Percentiles rank a stretch among this genome's conserved stretches.
Conservation (phyloP, 2,888 invertebrate species). For the Temnothorax rugatulus region DNA sequence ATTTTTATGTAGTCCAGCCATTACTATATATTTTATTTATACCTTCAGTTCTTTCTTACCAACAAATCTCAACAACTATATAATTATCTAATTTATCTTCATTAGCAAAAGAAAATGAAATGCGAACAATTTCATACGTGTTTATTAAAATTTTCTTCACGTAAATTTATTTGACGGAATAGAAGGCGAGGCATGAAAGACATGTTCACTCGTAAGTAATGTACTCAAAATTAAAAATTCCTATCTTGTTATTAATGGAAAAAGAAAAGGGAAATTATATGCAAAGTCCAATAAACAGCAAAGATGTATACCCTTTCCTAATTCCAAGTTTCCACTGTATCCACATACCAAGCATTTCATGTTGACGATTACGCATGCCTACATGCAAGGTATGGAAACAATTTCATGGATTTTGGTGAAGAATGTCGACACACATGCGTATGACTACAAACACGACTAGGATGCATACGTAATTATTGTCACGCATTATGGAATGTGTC, state of each 20-base stretch:
- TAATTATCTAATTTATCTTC: background rate
- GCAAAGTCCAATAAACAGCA: background rate
- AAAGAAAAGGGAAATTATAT: background rate
- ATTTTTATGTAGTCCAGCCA: background rate
- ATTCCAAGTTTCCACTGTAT: constrained; percentile 1
- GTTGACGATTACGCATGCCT: constrained; percentile 42
- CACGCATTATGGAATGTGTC: constrained; percentile 15
- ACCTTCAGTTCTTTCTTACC: background rate
- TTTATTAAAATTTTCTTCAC: background rate
- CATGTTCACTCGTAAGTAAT: background rate
- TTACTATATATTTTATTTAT: constrained; percentile 3
- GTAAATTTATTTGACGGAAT: background rate
- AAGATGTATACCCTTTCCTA: background rate
- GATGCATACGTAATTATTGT: constrained; percentile 11
- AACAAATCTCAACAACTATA: background rate
- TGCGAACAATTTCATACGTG: background rate
- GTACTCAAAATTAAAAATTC: constrained; percentile 2
- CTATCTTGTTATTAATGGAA: background rate
- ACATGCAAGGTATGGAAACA: constrained; percentile 26
- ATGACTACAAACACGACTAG: background rate
- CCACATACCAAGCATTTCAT: constrained; percentile 18
- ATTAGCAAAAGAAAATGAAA: background rate
- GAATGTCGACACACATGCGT: constrained; percentile 13
- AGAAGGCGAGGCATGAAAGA: background rate
- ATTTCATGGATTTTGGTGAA: constrained; percentile 42